A percentile compares a stretch with the other conserved stretches of the same genome.
phyloP scores from a whole-genome alignment of 2,797 vertebrate genomes.

The Paguma larvata region DNA sequence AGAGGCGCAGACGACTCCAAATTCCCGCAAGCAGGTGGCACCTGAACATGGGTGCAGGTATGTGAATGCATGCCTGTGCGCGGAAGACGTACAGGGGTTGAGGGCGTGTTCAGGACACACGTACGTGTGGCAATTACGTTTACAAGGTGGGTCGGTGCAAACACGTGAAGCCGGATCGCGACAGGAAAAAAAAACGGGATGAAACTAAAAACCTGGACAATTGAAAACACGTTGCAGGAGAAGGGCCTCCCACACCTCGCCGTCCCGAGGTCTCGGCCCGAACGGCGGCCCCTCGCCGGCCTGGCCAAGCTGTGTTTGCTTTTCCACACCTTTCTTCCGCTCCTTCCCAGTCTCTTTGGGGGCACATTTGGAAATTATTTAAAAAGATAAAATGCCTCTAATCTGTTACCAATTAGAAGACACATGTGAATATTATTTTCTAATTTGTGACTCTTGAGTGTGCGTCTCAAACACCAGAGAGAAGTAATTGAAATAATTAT shows the following conservation, averaged over 20 bases:
- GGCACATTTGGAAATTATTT: constrained; percentile 90
- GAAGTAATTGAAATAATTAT: constrained; percentile 93
- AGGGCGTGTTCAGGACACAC: fast-evolving
- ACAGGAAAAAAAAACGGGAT: neutral
- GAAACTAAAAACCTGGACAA: too few species aligned
- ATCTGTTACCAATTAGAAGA: constrained; percentile 90
- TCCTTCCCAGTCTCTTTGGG: constrained; percentile 62
- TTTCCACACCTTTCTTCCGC: neutral
- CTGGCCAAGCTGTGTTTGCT: neutral
- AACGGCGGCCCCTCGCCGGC: fast-evolving
- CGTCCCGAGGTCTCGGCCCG: fast-evolving
- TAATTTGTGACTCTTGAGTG: constrained; percentile 90
- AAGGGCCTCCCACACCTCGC: fast-evolving
- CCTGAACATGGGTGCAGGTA: fast-evolving
- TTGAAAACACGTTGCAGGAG: fast-evolving
- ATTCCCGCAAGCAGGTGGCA: neutral
- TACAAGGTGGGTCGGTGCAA: fast-evolving
- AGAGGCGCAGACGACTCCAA: fast-evolving
- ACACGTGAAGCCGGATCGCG: fast-evolving
- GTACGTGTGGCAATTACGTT: fast-evolving
- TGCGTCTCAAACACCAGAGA: constrained; percentile 89
- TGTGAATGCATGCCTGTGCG: fast-evolving
- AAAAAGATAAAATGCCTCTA: constrained; percentile 86
- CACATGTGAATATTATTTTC: constrained; percentile 90
- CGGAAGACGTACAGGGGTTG: neutral